phyloP scores from a whole-genome alignment of 2,888 invertebrate genomes.

The Chrysina gloriosa region DNA sequence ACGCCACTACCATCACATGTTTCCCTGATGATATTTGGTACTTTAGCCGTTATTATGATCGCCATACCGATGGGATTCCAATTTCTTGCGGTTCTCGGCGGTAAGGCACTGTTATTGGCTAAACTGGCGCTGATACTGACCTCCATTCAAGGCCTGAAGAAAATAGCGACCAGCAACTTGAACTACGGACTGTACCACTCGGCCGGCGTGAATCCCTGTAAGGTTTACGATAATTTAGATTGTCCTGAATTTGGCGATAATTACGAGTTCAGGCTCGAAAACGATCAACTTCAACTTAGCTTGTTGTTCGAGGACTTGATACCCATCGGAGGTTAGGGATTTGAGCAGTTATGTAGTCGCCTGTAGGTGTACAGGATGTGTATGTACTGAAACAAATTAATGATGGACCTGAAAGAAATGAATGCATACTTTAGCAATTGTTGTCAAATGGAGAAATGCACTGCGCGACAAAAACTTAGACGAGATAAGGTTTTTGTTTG shows the following conservation, averaged over 20 bases:
- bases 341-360: background rate
- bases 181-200: constrained; percentile 81
- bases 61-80: constrained; percentile 87
- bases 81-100: constrained; percentile 83
- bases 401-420: too few relatives aligned
- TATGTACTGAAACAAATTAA: too few relatives aligned
- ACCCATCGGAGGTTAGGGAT: constrained; percentile 16
- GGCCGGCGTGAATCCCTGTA: constrained; percentile 58
- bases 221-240: constrained; percentile 23
- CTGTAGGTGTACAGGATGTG: too few relatives aligned
- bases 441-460: too few relatives aligned
- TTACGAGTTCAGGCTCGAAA: constrained; percentile 26
- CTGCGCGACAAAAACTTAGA: too few relatives aligned
- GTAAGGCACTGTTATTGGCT: constrained; percentile 82
- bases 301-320: constrained; percentile 14
- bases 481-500: too few relatives aligned
- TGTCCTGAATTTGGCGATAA: background rate
- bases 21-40: constrained; percentile 83
- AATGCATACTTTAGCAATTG: too few relatives aligned
- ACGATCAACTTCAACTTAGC: constrained; percentile 11
- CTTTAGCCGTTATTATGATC: constrained; percentile 81
- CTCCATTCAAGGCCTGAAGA: constrained; percentile 83
- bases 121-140: constrained; percentile 85
- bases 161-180: constrained; percentile 79
- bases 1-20: constrained; percentile 74